Conservation (phyloP, 2,113 vertebrate species). For the Erinaceus europaeus region DNA sequence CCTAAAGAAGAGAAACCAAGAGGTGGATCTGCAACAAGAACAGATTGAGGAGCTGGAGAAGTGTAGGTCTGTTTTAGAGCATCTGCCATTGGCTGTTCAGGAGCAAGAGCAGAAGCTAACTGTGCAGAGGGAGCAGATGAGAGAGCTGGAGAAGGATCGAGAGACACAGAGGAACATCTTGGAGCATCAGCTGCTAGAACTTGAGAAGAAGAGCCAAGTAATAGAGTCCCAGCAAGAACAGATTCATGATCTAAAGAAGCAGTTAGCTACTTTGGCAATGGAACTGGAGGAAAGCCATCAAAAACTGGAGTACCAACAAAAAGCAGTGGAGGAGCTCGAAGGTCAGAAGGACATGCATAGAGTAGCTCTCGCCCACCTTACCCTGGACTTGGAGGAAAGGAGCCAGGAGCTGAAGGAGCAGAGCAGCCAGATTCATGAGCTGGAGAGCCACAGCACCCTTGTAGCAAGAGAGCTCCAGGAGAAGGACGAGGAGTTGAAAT, state of each 20-base stretch:
- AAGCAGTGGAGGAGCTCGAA: conserved; percentile 62
- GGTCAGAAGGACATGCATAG: conserved; percentile 67
- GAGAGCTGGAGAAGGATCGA: conserved; percentile 58
- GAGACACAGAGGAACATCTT: conserved; percentile 53
- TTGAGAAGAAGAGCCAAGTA: conserved; percentile 65
- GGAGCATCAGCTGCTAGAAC: conserved; percentile 63
- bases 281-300: conserved; percentile 65
- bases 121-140: conserved; percentile 53
- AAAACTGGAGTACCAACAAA: conserved; percentile 60
- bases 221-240: conserved; percentile 68
- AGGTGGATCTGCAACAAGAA: conserved; percentile 60
- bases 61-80: conserved; percentile 64
- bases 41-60: conserved; percentile 73
- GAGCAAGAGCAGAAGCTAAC: conserved; percentile 64
- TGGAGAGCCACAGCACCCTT: conserved; percentile 50
- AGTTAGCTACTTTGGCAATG: conserved; percentile 61
- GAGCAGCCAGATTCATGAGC: conserved; percentile 45
- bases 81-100: conserved; percentile 61
- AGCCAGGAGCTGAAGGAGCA: conserved; percentile 64
- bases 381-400: conserved; percentile 70
- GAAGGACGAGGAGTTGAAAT: conserved; percentile 34
- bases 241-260: conserved; percentile 70
- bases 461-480: conserved; percentile 59
- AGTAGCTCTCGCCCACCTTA: conserved; percentile 66
- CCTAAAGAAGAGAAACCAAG: conserved; percentile 63